These are phyloP conservation scores for Kuschelorhynchus macadamiae DNA, from an alignment of 2,888 invertebrate species.

Conservation along the genomic window DNA sequence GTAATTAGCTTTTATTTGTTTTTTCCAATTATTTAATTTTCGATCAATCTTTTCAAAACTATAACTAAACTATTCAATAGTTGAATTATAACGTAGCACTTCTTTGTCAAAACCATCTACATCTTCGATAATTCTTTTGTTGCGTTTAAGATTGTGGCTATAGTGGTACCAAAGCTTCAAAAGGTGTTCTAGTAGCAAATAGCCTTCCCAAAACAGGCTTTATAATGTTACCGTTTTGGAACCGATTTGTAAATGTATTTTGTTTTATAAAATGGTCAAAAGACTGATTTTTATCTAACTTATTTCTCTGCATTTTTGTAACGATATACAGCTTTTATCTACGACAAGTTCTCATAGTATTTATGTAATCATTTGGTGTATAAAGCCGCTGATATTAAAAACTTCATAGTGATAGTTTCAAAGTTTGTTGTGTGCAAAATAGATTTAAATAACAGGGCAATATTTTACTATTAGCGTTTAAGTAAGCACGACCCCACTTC, in stretches of 20 bases:
- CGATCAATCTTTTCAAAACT: no score
- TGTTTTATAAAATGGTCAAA: constrained; percentile 18
- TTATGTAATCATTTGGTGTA: constrained; percentile 4
- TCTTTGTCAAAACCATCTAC: constrained; percentile 40
- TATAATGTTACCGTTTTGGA: constrained; percentile 33
- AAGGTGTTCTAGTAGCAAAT: constrained; percentile 19
- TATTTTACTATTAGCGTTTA: constrained; percentile 44
- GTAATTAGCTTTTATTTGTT: no score
- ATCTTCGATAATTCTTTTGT: constrained; percentile 34
- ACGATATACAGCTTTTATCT: constrained; percentile 46
- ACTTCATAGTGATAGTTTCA: constrained; percentile 15
- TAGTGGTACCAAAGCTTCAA: constrained; percentile 32
- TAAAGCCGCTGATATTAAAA: constrained; percentile 21
- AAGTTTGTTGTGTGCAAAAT: constrained; percentile 16
- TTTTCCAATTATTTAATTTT: no score
- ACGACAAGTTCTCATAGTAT: constrained; percentile 13
- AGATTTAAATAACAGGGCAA: constrained; percentile 10
- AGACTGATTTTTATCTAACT: constrained; percentile 21
- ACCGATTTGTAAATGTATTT: constrained; percentile 23
- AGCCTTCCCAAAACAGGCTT: constrained; percentile 23
- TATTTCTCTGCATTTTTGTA: constrained; percentile 18
- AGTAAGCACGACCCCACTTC: constrained; percentile 47
- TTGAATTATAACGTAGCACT: not conserved
- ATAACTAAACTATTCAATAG: no score
- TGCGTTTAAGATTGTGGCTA: constrained; percentile 41